Evolutionary conservation across 2,888 invertebrate genomes (phyloP).

Genomic region (Athalia cordata): DNA sequence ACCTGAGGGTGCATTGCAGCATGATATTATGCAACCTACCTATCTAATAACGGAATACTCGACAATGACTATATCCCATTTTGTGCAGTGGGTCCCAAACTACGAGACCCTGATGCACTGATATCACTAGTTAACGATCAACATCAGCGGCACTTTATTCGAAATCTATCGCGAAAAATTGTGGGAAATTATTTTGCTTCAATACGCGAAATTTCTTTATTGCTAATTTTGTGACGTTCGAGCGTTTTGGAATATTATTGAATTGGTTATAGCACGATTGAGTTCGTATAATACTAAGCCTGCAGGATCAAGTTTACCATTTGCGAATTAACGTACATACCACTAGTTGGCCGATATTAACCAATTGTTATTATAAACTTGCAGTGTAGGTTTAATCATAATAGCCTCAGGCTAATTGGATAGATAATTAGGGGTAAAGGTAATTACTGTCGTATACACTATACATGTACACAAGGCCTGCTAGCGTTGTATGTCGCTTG

Average conservation of each 20-base stretch:
- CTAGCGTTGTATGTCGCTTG: slow-evolving; percentile 63
- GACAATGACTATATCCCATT: slow-evolving; percentile 35
- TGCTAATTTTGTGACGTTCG: too few species aligned
- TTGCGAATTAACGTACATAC: slow-evolving; percentile 60
- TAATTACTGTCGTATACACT: slow-evolving; percentile 70
- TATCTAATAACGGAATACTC: slow-evolving; percentile 28
- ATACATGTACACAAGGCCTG: slow-evolving; percentile 55
- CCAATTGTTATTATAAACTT: slow-evolving; percentile 74
- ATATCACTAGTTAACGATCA: not conserved
- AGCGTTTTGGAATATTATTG: too few species aligned
- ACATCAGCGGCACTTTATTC: too few species aligned
- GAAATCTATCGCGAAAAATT: too few species aligned
- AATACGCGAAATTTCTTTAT: too few species aligned
- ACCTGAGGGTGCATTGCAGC: slow-evolving; percentile 41
- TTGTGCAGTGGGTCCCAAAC: slow-evolving; percentile 27
- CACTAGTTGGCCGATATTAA: slow-evolving; percentile 68
- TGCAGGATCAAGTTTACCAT: slow-evolving; percentile 20
- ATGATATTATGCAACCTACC: slow-evolving; percentile 33
- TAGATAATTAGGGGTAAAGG: slow-evolving; percentile 74
- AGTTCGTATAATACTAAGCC: too few species aligned
- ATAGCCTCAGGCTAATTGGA: slow-evolving; percentile 73
- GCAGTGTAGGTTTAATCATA: slow-evolving; percentile 72
- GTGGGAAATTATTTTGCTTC: too few species aligned
- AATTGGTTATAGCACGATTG: too few species aligned
- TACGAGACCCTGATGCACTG: not conserved